Percentiles rank a stretch among this genome's conserved stretches.
Evolutionary conservation across 1,140 invertebrate species (phyloP).

Genomic region (Scaptomyza pallida): DNA sequence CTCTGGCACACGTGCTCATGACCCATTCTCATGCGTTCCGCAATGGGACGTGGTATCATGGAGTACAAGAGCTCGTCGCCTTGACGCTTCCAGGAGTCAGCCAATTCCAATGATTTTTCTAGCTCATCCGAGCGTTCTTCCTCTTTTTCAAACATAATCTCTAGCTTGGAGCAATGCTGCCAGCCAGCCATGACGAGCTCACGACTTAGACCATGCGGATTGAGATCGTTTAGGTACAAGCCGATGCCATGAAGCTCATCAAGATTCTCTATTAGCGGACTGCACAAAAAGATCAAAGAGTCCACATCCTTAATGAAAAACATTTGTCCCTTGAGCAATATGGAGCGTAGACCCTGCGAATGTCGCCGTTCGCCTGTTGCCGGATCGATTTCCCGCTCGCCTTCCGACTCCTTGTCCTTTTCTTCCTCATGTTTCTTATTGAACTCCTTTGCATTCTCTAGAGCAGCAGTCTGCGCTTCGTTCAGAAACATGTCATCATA

Average conservation of each 20-base stretch:
- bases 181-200: slow-evolving; percentile 94
- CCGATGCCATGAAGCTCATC: slow-evolving; percentile 92
- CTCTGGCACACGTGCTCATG: slow-evolving; percentile 90
- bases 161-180: slow-evolving; percentile 93
- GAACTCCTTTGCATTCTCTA: slow-evolving; percentile 60
- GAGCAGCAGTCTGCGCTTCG: slow-evolving; percentile 62
- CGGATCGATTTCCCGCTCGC: slow-evolving; percentile 49
- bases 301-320: slow-evolving; percentile 91
- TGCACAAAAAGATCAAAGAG: slow-evolving; percentile 92
- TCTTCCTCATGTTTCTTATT: slow-evolving; percentile 38
- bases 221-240: slow-evolving; percentile 93
- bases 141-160: slow-evolving; percentile 92
- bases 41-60: slow-evolving; percentile 94
- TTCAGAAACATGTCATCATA: slow-evolving; percentile 74
- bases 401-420: slow-evolving; percentile 32
- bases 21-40: slow-evolving; percentile 86
- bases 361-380: slow-evolving; percentile 86
- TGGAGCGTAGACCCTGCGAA: slow-evolving; percentile 89
- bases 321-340: slow-evolving; percentile 93
- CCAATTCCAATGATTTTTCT: slow-evolving; percentile 88
- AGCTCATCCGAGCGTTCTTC: slow-evolving; percentile 90
- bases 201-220: slow-evolving; percentile 92
- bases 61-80: slow-evolving; percentile 95
- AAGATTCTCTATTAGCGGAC: slow-evolving; percentile 93
- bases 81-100: slow-evolving; percentile 93